These are phyloP conservation scores for Nephrotoma guestfalica DNA, from an alignment of 2,888 invertebrate genomes.

Conservation along the genomic window DNA sequence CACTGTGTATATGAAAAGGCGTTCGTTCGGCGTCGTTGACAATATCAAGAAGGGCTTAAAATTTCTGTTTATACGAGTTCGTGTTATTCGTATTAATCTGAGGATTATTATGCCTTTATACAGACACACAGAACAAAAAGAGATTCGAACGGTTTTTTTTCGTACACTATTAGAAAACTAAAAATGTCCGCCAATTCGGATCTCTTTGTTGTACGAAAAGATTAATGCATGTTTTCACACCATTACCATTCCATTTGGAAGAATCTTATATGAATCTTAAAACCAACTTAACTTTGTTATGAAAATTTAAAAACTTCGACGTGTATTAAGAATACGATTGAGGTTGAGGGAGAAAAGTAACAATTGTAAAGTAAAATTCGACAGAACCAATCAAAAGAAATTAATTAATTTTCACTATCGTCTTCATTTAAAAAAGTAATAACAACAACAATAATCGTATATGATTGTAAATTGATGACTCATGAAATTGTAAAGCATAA, in stretches of 20 bases:
- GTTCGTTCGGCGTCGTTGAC: neutral
- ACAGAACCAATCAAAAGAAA: neutral
- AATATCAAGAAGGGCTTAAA: neutral
- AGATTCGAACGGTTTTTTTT: neutral
- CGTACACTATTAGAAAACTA: neutral
- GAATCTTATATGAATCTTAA: neutral
- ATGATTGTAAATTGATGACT: neutral
- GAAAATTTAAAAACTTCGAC: neutral
- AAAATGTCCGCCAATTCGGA: neutral
- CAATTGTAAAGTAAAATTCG: neutral
- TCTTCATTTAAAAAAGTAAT: neutral
- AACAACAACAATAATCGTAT: neutral
- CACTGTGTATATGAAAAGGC: neutral
- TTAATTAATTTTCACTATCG: neutral
- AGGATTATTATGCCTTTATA: neutral
- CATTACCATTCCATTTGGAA: neutral
- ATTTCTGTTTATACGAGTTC: neutral
- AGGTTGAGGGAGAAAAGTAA: neutral
- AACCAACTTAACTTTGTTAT: neutral
- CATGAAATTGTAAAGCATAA: neutral
- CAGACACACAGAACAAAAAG: neutral
- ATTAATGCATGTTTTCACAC: neutral
- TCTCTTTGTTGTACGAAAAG: neutral
- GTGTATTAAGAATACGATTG: neutral
- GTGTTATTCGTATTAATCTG: neutral